Evolutionary conservation across 2,888 invertebrate species (phyloP).

Genomic region (Rambutsinella grinnellia): DNA sequence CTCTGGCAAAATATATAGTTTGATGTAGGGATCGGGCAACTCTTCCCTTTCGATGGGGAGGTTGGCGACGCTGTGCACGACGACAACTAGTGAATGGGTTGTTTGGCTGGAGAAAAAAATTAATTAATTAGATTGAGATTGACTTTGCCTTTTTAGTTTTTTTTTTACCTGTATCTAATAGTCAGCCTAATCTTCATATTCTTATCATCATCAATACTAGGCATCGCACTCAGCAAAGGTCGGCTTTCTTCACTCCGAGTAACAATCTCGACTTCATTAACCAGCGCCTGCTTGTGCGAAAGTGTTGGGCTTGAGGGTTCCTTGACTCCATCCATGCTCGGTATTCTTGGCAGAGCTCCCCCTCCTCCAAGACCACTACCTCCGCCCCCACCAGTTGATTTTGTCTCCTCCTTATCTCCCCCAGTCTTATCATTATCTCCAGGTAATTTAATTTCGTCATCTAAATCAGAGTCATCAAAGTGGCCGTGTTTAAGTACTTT

Average conservation of each 20-base stretch:
- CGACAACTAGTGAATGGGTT: conserved; percentile 84
- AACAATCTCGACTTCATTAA: conserved; percentile 25
- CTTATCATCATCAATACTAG: conserved; percentile 35
- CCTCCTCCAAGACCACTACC: background rate
- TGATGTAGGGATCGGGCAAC: conserved; percentile 92
- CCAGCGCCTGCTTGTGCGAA: conserved; percentile 4
- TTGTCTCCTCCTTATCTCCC: background rate
- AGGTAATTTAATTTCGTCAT: conserved; percentile 47
- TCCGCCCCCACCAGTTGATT: background rate
- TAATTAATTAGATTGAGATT: no score
- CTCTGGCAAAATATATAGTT: conserved; percentile 87
- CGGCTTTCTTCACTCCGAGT: conserved; percentile 44
- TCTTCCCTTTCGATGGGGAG: conserved; percentile 85
- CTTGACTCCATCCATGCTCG: no score
- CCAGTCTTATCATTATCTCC: conserved; percentile 11
- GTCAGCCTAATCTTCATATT: conserved; percentile 63
- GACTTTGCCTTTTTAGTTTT: no score
- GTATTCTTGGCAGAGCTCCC: conserved; percentile 11
- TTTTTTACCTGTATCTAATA: conserved; percentile 37
- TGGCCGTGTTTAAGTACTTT: conserved; percentile 51
- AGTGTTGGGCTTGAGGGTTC: background rate
- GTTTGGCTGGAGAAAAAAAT: conserved; percentile 60
- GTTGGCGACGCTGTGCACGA: conserved; percentile 91
- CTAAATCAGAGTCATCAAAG: conserved; percentile 50
- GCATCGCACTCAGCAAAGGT: conserved; percentile 37